Conservation (phyloP, 2,113 vertebrate species). For the Parus major region DNA sequence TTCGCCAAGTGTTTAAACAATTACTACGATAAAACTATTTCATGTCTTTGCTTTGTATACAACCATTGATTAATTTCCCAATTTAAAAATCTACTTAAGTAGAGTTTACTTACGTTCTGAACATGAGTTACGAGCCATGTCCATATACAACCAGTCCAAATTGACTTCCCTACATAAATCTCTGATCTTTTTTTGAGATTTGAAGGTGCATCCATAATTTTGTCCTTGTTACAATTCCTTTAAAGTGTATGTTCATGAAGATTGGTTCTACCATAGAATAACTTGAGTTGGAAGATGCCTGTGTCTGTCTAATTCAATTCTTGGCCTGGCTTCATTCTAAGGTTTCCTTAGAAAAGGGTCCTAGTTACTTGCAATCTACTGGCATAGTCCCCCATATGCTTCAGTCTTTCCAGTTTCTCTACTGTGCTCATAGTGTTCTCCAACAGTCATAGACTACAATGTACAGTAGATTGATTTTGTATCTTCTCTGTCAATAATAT, state of each 20-base stretch:
- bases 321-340: not conserved
- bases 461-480: not conserved
- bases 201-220: not conserved
- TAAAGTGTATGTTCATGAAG: not conserved
- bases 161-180: fast-evolving
- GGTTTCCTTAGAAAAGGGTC: not conserved
- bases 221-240: not conserved
- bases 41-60: not conserved
- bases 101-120: not conserved
- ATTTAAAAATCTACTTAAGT: not conserved
- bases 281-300: not conserved
- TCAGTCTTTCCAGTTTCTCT: not conserved
- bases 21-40: not conserved
- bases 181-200: not conserved
- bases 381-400: not conserved
- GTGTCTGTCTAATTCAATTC: not conserved
- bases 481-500: not conserved
- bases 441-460: not conserved
- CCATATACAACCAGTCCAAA: not conserved
- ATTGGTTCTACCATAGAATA: not conserved
- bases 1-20: not conserved
- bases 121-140: not conserved
- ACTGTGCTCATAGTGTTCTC: not conserved
- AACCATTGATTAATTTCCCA: not conserved
- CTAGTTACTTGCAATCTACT: not conserved